Percentiles rank a stretch among this genome's conserved stretches.
Evolutionary conservation across 2,797 vertebrate genomes (phyloP).

Genomic region (Saxicola maurus): DNA sequence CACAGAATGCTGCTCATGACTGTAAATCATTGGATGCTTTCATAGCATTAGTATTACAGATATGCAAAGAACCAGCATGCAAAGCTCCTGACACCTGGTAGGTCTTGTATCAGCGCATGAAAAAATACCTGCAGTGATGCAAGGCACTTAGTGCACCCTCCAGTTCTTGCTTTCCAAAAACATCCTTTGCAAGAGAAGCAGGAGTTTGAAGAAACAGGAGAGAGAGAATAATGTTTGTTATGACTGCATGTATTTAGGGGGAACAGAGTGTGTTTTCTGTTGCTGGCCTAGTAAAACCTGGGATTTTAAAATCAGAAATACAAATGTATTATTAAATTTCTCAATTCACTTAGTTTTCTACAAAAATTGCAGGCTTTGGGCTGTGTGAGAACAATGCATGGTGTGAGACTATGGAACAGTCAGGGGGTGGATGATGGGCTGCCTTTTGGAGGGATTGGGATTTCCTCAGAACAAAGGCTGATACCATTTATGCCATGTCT

Average conservation of each 20-base stretch:
- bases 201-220: not conserved
- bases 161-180: not conserved
- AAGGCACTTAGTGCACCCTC: not conserved
- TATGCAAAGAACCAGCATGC: not conserved
- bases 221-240: not conserved
- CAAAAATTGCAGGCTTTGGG: not conserved
- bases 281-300: not conserved
- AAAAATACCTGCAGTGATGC: not conserved
- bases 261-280: not conserved
- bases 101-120: not conserved
- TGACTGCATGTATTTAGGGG: not conserved
- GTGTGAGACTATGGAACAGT: not conserved
- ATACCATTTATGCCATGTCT: not conserved
- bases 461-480: constrained; percentile 14
- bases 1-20: not conserved
- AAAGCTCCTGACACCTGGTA: not conserved
- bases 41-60: not conserved
- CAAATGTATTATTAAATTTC: not conserved
- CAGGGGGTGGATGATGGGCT: not conserved
- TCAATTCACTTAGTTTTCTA: not conserved
- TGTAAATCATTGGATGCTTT: not conserved
- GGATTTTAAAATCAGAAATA: not conserved
- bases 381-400: not conserved
- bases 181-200: not conserved
- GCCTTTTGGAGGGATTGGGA: not conserved